Conservation (phyloP, 2,888 invertebrate species). For the Drosophila hamatofila region DNA sequence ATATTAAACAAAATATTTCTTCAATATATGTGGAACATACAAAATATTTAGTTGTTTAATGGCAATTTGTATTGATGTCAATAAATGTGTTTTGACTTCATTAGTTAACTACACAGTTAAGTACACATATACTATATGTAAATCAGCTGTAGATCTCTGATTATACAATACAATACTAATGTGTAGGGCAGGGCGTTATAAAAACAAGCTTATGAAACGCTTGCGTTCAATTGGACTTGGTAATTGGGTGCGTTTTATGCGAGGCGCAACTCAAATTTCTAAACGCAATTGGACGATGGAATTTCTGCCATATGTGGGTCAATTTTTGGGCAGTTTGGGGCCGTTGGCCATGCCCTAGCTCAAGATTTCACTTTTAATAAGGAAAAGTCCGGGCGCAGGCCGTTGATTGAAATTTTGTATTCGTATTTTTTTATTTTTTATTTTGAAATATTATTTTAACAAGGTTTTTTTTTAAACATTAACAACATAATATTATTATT, state of each 20-base stretch:
- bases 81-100: background rate
- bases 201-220: constrained; percentile 61
- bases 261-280: constrained; percentile 68
- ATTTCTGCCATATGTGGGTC: constrained; percentile 66
- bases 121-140: background rate
- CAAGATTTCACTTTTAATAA: constrained; percentile 73
- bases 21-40: too few species aligned
- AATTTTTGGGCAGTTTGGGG: constrained; percentile 45
- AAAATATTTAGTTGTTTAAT: background rate
- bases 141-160: constrained; percentile 6
- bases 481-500: constrained; percentile 84
- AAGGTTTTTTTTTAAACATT: constrained; percentile 85
- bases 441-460: constrained; percentile 85
- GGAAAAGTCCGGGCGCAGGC: constrained; percentile 25
- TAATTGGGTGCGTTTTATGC: constrained; percentile 72
- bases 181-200: constrained; percentile 28
- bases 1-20: too few species aligned
- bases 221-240: constrained; percentile 14
- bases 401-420: constrained; percentile 65
- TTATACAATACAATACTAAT: constrained; percentile 47
- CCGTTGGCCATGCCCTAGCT: constrained; percentile 36
- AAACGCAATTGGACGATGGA: constrained; percentile 73
- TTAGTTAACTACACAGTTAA: background rate
- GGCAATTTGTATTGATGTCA: background rate
- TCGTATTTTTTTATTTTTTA: constrained; percentile 74